Percentiles rank a stretch among this genome's conserved stretches.
phyloP scores from a whole-genome alignment of 2,888 invertebrate genomes.

The Tiliacea aurago region DNA sequence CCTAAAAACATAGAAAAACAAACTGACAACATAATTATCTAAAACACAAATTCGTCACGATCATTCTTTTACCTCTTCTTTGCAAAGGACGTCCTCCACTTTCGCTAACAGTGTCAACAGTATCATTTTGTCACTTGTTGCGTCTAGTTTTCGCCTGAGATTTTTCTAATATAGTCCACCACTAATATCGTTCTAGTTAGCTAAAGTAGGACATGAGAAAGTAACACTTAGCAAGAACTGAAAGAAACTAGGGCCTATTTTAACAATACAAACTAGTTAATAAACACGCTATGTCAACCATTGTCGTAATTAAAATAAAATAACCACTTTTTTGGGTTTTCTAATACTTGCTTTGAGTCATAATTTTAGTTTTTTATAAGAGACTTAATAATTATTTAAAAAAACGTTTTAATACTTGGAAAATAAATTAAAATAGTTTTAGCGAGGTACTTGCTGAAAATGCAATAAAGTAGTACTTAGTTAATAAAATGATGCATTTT shows the following conservation, averaged over 20 bases:
- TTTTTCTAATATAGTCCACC: neutral
- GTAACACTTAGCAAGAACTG: neutral
- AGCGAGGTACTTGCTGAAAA: neutral
- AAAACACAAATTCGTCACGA: neutral
- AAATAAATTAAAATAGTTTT: neutral
- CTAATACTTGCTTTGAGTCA: neutral
- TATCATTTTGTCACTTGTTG: slow-evolving; percentile 31
- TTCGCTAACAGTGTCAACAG: slow-evolving; percentile 16
- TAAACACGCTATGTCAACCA: neutral
- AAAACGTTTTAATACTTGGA: no score
- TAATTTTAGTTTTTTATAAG: no score
- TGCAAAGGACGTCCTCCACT: slow-evolving; percentile 6
- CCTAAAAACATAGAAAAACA: neutral
- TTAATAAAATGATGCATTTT: neutral
- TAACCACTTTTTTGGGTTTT: neutral
- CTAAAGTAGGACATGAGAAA: neutral
- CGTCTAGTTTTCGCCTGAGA: neutral
- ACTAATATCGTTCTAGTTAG: neutral
- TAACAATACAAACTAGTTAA: neutral
- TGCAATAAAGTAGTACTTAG: neutral
- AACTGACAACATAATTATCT: slow-evolving; percentile 6
- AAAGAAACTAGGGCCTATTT: neutral
- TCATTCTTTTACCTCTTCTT: slow-evolving; percentile 40
- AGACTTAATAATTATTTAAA: no score
- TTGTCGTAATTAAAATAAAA: neutral